Evolutionary conservation across 2,113 vertebrate genomes (phyloP).

Genomic region (Galbula dea): DNA sequence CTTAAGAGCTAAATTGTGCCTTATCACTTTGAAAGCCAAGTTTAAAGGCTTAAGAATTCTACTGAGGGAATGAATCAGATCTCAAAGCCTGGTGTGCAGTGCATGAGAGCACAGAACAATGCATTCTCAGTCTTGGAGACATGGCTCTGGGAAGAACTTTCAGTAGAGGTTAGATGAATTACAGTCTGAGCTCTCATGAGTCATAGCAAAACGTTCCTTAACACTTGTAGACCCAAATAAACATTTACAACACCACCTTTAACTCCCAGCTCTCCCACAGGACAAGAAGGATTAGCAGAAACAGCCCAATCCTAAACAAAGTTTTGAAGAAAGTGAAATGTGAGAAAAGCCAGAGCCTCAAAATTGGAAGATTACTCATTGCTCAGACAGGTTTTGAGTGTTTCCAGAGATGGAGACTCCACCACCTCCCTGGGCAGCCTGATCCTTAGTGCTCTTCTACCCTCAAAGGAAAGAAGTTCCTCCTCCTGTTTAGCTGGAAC

Average conservation of each 20-base stretch:
- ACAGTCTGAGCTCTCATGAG: neutral
- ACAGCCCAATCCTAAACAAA: neutral
- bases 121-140: neutral
- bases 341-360: neutral
- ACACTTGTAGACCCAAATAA: neutral
- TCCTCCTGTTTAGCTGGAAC: too few species aligned
- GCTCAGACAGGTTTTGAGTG: too few species aligned
- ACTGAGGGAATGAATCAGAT: neutral
- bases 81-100: neutral
- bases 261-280: neutral
- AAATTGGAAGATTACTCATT: neutral
- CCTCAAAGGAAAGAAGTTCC: too few species aligned
- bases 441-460: too few species aligned
- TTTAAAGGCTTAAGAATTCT: neutral
- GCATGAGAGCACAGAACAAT: rapidly evolving
- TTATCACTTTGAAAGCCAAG: neutral
- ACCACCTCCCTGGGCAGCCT: too few species aligned
- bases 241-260: neutral
- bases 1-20: neutral
- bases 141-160: neutral
- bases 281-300: neutral
- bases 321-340: neutral
- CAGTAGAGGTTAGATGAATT: slow-evolving; percentile 16
- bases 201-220: slow-evolving; percentile 15
- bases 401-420: too few species aligned